Base-by-base conservation (phyloP, 2,888 invertebrate genomes). In the Tholera decimalis region DNA sequence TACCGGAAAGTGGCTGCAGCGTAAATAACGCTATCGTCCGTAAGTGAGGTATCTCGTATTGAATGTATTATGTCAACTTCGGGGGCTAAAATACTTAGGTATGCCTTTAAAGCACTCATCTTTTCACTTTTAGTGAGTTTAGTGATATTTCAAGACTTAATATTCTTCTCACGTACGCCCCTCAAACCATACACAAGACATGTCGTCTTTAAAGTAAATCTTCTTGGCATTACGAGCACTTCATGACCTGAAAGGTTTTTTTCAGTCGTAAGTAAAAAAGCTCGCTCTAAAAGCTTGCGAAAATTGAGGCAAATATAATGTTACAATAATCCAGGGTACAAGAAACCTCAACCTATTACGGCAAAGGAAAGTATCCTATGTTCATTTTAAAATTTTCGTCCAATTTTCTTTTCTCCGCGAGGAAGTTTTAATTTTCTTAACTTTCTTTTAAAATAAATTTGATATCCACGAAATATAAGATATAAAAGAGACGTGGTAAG, bases 1-100 rank as follows among this genome's bases (percentile, higher is more conserved):
- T 80, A 80, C 77, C 73, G 73, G 73, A 74, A 76, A 60, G 77
- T 76, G 77, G 33, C 20, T 55, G 37, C 41, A 56, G 77, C 57
- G 47, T 76, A 76, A 71, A 74, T 76, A 76, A 70, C 43, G 37
- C 59, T 39, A 59, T 60, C 51, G 65, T 49, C 44, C 51, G 71
- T 59, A 76, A 76, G 76, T 55, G 47, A 64, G 62, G 46, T 51
- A 55, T 49, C 47, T 47, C 51, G 75, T 74, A 54, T 69, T 39
- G 22, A 9, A 15, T 63, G 37, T 37, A 18, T 43, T 55, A 33
- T 60, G 61, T 33, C 37, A 39, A 9, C 18, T 33, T 9, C 22
- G 55, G 49, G 18, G 30, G 20, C 18, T 18, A 37, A 26, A 35
- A 22, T 51, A 39, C 64, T 20, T 46, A 9, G 28, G 28, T 47